These are phyloP conservation scores for Nipponacmea schrenckii DNA, from an alignment of 2,888 invertebrate genomes.

Conservation along the genomic window DNA sequence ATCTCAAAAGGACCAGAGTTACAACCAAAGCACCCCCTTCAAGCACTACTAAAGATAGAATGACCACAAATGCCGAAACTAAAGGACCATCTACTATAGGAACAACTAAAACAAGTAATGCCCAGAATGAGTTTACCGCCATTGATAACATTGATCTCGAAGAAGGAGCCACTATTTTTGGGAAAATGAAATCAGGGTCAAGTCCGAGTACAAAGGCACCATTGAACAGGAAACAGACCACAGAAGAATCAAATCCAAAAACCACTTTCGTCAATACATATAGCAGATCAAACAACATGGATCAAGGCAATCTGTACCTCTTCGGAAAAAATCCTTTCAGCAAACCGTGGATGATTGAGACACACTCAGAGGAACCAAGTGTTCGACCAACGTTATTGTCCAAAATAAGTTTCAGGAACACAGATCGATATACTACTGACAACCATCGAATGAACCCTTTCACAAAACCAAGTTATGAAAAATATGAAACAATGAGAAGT, in stretches of 20 bases:
- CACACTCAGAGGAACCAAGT: background rate
- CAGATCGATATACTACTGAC: background rate
- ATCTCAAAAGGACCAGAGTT: background rate
- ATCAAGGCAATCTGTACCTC: background rate
- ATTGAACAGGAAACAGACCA: background rate
- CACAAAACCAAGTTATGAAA: background rate
- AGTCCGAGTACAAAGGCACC: background rate
- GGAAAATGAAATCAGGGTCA: background rate
- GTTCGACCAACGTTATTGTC: background rate
- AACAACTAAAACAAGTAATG: background rate
- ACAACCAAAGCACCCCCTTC: background rate
- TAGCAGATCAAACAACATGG: background rate
- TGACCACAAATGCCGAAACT: background rate
- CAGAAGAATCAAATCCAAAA: background rate
- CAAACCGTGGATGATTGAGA: background rate
- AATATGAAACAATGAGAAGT: background rate
- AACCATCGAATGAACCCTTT: background rate
- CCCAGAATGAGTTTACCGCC: background rate
- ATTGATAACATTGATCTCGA: background rate
- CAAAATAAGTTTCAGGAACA: background rate
- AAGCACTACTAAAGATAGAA: background rate
- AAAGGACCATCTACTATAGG: background rate
- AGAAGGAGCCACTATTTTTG: background rate
- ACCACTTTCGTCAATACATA: background rate
- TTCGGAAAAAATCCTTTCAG: background rate